Evolutionary conservation across 2,113 vertebrate genomes (phyloP).

Genomic region (Tympanuchus pallidicinctus): DNA sequence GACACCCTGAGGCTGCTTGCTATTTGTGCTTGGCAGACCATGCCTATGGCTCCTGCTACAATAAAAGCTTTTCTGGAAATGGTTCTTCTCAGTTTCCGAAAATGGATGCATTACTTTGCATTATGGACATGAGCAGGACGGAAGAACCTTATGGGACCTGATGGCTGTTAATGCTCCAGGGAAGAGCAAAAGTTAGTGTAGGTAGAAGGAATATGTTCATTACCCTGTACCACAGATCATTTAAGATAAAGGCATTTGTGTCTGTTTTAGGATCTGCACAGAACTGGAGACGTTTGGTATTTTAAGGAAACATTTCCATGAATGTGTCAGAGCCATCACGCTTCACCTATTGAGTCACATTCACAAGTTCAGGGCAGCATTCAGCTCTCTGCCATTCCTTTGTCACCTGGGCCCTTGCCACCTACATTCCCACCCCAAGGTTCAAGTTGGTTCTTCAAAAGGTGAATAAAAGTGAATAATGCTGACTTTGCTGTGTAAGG

Average conservation of each 20-base stretch:
- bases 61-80: background rate
- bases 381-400: background rate
- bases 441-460: slow-evolving; percentile 25
- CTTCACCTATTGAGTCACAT: background rate
- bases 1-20: background rate
- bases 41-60: background rate
- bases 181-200: background rate
- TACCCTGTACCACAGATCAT: background rate
- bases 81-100: background rate
- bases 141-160: background rate
- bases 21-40: background rate
- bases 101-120: background rate
- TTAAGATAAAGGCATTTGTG: background rate
- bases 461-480: slow-evolving; percentile 30
- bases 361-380: background rate
- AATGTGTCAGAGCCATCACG: background rate
- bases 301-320: background rate
- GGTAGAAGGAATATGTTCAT: background rate
- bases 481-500: background rate
- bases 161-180: background rate
- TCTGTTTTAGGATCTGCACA: background rate
- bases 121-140: background rate
- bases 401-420: slow-evolving; percentile 7
- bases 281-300: background rate
- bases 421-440: background rate